Conservation (phyloP, 2,888 invertebrate species). For the Diplolepis rosae region DNA sequence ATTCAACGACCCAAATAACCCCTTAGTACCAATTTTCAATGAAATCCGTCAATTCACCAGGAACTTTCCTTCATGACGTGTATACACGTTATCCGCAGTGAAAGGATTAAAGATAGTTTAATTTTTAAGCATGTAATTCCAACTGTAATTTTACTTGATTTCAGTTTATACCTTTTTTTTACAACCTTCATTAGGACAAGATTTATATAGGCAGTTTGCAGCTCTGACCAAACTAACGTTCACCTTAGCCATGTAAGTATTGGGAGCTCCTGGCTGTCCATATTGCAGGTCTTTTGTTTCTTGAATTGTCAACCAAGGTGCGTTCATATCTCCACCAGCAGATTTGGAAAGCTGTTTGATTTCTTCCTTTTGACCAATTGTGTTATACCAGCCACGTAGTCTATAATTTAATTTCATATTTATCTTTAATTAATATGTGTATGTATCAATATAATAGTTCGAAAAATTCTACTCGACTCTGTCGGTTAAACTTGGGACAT, state of each 20-base stretch:
- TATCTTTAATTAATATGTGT: background rate
- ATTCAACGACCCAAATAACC: no score
- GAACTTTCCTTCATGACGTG: no score
- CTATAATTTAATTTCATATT: conserved; percentile 45
- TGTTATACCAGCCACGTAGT: conserved; percentile 94
- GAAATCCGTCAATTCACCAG: no score
- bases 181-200: conserved; percentile 91
- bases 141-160: conserved; percentile 14
- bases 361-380: conserved; percentile 80
- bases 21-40: no score
- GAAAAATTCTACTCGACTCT: no score
- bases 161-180: conserved; percentile 86
- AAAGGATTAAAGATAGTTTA: no score
- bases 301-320: conserved; percentile 83
- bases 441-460: no score
- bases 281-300: conserved; percentile 84
- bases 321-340: conserved; percentile 75
- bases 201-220: conserved; percentile 92
- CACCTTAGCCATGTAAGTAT: conserved; percentile 87
- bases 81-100: no score
- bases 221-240: conserved; percentile 85
- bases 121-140: no score
- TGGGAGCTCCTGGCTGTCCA: conserved; percentile 85
- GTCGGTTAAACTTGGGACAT: no score
- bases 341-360: conserved; percentile 76